Evolutionary conservation across 1,140 invertebrate species (phyloP), one percentile per base, ranked within the genome.

Genomic region (Philopotamus ludificatus): DNA sequence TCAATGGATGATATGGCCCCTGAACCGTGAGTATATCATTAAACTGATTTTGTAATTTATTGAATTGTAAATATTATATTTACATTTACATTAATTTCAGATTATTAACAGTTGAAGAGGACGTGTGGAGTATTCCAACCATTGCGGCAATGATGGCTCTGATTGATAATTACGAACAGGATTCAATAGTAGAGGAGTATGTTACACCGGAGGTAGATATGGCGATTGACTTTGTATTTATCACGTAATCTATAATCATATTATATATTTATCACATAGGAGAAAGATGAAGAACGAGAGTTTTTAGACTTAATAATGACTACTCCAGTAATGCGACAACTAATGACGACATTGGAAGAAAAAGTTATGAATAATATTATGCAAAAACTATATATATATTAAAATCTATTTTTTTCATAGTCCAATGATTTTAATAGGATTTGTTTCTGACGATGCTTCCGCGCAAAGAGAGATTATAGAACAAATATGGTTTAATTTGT

Each of bases 401-500:
- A n/a, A n/a, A n/a, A n/a, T n/a, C n/a, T n/a, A n/a, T n/a, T n/a
- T n/a, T n/a, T n/a, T n/a, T n/a, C n/a, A n/a, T n/a, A 34, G 4
- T 34, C 28, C 28, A 34, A 34, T 7, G 28, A 12, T 34, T 34
- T 34, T 34, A 34, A n/a, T n/a, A n/a, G n/a, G n/a, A n/a, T n/a
- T n/a, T n/a, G n/a, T n/a, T n/a, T n/a, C n/a, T n/a, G n/a, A n/a
- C n/a, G n/a, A n/a, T n/a, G n/a, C n/a, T n/a, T n/a, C n/a, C n/a
- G n/a, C n/a, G n/a, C n/a, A n/a, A 34, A 34, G 12, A 34, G 4
- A 34, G 12, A 34, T 34, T 34, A 34, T 7, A 34, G 28, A 12
- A 34, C n/a, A n/a, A 12, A 34, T 34, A 7, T 34, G 28, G 28
- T 89, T 89, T 70, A 84, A 83, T 1, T 75, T 89, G 65, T 92